Evolutionary conservation across 2,888 invertebrate genomes (phyloP), one percentile per base, ranked within the genome.

Genomic region (Brassicogethes aeneus): DNA sequence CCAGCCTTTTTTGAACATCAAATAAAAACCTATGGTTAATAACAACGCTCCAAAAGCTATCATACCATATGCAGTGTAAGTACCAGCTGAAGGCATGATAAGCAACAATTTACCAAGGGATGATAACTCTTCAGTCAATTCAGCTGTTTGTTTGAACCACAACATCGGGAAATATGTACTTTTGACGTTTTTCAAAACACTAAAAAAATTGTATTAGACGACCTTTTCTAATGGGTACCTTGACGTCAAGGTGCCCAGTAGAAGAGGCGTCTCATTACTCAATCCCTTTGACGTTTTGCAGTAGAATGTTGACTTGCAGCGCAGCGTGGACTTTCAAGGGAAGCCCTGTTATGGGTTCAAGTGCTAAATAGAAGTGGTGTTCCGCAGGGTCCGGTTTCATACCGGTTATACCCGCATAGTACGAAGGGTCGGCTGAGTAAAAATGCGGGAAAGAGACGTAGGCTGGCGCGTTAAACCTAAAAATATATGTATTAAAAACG

Each of bases 401-500:
- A 0, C 90, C 90, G 0, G 69, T 68, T 0, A 92, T 71, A 30
- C 73, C 73, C 41, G 73, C 56, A 7, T 70, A 58, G 56, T 87
- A 89, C 47, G 69, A 69, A 0, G 75, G 72, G 65, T 88, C 85
- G 0, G 82, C 79, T 55, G 82, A 63, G 51, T 82, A 79, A 69
- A 90, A 90, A 64, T 92, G 90, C 1, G 92, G 91, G 53, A 80
- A 78, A 0, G 87, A 83, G 15, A 88, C 75, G 65, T 82, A 85
- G 10, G 83, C 85, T 1, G 92, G 91, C n/a, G 90, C 86, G 37
- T 82, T 83, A 65, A 72, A 80, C 46, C 83, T 79, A 36, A 36
- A 52, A 56, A 45, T 39, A 23, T 23, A 23, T 34, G 10, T 16
- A n/a, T n/a, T n/a, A n/a, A n/a, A 15, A 14, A 7, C 14, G 10